Percentiles rank a stretch among this genome's conserved stretches.
These are phyloP conservation scores for Pogonocichla stellata DNA, from an alignment of 2,113 vertebrate genomes.

Conservation along the genomic window DNA sequence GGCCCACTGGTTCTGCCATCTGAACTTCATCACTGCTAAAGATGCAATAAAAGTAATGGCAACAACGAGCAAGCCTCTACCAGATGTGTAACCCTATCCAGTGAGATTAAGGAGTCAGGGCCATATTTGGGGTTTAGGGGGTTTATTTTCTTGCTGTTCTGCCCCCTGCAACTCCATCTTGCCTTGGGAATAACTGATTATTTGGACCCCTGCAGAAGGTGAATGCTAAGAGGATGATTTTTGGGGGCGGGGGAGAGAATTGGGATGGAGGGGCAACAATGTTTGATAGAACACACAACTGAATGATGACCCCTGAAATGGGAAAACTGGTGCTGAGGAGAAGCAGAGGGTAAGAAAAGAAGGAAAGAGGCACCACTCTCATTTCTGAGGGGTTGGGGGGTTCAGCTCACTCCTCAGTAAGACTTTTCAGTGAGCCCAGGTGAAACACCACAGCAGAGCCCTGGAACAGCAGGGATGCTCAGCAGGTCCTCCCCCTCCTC, in stretches of 20 bases:
- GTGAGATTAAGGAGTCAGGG: slow-evolving; percentile 13
- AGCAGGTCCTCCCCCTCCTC: background rate
- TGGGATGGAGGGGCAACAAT: background rate
- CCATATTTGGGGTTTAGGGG: background rate
- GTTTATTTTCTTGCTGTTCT: background rate
- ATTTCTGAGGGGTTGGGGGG: fast-evolving
- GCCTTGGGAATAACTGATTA: background rate
- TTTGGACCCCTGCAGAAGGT: background rate
- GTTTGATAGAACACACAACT: background rate
- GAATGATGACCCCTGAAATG: background rate
- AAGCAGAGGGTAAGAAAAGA: background rate
- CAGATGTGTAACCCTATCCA: slow-evolving; percentile 61
- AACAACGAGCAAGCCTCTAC: slow-evolving; percentile 23
- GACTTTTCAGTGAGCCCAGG: background rate
- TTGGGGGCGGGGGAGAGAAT: fast-evolving
- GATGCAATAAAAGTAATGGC: slow-evolving; percentile 51
- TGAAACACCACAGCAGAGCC: background rate
- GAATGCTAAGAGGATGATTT: background rate
- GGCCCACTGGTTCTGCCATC: slow-evolving; percentile 44
- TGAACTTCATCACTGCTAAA: slow-evolving; percentile 62
- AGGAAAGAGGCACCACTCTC: background rate
- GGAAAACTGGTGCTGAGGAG: background rate
- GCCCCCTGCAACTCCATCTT: background rate
- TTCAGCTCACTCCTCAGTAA: background rate
- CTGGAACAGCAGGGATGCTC: background rate